Evolutionary conservation across 2,797 vertebrate genomes (phyloP), one percentile per base, ranked within the genome.

Genomic region (Balearica regulorum): DNA sequence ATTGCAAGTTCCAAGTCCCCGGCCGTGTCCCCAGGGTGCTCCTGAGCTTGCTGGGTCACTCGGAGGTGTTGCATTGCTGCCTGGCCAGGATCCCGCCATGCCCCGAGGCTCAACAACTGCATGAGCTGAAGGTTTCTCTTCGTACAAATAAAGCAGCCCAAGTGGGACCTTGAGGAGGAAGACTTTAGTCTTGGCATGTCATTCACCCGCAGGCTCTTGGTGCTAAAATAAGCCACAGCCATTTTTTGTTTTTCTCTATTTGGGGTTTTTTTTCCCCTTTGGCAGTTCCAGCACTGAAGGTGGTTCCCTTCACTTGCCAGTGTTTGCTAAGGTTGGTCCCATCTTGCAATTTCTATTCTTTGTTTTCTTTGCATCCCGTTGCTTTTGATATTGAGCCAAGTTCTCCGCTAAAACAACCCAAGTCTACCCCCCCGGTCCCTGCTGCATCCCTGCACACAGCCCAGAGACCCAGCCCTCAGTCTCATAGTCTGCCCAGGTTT

Each of bases 401-500:
- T 3, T 35, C 69, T 77, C 43, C 1, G 1, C 57, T 35, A 46
- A 44, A 65, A 28, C 43, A 85, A 71, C 35, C 48, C 1, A 2
- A 87, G 28, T 29, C 46, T 39, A 16, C n/a, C 31, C 35, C 41
- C 22, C 21, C 11, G 5, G 16, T 41, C 44, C 33, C 37, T 51
- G 2, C 78, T 18, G 19, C 71, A 39, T 76, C 80, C 65, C 39
- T n/a, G 43, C 41, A 69, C 60, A 13, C 71, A 43, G 87, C 62
- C 41, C 55, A 28, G 51, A 28, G 8, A 57, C 57, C 17, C n/a
- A 72, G 72, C 83, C 48, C 39, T 83, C 0, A 31, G 31, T 57
- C 78, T 87, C 39, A 4, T 24, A 90, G 44, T 75, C 81, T 86
- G 88, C 61, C 79, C 66, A 69, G 58, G 88, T 78, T 94, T 92